Conservation (phyloP, 2,113 vertebrate genomes). For the Monopterus albus region DNA sequence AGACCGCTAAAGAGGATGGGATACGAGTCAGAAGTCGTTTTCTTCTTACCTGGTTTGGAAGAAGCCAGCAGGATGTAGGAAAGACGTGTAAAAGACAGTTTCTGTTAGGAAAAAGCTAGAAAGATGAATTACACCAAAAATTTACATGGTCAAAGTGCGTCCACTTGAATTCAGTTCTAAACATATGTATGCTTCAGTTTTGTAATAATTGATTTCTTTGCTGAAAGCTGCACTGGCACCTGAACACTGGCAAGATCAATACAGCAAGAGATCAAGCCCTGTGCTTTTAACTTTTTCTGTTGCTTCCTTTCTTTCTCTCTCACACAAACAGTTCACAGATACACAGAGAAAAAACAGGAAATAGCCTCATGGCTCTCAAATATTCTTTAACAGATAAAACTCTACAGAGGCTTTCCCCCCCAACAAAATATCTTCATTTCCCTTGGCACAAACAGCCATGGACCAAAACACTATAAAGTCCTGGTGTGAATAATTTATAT, state of each 20-base stretch:
- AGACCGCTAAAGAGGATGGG: too few species aligned
- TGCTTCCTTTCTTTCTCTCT: not conserved
- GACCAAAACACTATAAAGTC: conserved; percentile 63
- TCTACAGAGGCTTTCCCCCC: conserved; percentile 31
- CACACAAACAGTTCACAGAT: not conserved
- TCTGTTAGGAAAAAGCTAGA: conserved; percentile 28
- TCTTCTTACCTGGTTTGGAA: conserved; percentile 71
- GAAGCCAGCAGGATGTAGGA: not conserved
- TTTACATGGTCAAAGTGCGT: not conserved
- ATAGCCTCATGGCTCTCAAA: conserved; percentile 44
- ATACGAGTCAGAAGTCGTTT: too few species aligned
- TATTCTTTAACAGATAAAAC: conserved; percentile 32
- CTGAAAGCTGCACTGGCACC: conserved; percentile 37
- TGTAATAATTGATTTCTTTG: conserved; percentile 20
- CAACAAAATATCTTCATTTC: conserved; percentile 52
- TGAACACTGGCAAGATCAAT: conserved; percentile 37
- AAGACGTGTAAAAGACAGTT: conserved; percentile 49
- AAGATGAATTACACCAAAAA: not conserved
- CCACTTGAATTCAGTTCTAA: not conserved
- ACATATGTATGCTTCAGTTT: not conserved
- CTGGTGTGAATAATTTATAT: conserved; percentile 70
- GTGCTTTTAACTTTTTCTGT: conserved; percentile 14
- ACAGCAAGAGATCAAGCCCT: conserved; percentile 33
- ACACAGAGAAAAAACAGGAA: conserved; percentile 1
- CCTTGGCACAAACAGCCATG: conserved; percentile 48